phyloP scores from a whole-genome alignment of 2,113 vertebrate species.

The Urocitellus parryii region DNA sequence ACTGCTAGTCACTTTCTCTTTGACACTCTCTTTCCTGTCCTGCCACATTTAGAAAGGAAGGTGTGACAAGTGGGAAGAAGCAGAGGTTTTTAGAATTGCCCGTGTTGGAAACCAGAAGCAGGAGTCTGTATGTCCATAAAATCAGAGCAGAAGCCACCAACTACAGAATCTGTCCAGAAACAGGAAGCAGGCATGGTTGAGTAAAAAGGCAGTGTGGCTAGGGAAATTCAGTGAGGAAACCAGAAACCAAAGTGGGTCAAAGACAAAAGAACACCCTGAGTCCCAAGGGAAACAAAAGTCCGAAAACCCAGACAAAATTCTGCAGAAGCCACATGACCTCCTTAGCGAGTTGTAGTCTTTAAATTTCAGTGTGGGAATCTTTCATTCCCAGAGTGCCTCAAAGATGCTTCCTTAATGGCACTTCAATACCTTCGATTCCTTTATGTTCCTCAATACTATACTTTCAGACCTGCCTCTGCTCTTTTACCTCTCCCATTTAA shows the following conservation, averaged over 20 bases:
- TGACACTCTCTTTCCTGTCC: neutral
- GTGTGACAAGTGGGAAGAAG: neutral
- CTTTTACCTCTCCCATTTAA: neutral
- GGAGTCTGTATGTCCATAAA: neutral
- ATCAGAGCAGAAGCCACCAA: neutral
- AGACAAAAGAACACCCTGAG: neutral
- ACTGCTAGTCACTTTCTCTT: neutral
- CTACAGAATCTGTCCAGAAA: slow-evolving; percentile 35
- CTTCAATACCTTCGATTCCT: neutral
- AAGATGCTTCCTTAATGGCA: neutral
- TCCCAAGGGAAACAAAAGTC: neutral
- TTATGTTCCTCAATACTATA: neutral
- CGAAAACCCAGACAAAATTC: neutral
- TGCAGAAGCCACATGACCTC: neutral
- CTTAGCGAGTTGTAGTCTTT: neutral
- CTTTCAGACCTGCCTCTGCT: neutral
- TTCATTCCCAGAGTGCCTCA: neutral
- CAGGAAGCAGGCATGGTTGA: neutral
- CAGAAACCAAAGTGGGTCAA: slow-evolving; percentile 29
- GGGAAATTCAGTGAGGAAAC: neutral
- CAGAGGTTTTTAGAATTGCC: neutral
- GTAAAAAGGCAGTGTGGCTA: neutral
- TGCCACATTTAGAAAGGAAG: neutral
- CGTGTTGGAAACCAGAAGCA: neutral
- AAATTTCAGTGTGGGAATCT: neutral